Base-by-base conservation (phyloP, 2,797 vertebrate species). In the Falco concolor region DNA sequence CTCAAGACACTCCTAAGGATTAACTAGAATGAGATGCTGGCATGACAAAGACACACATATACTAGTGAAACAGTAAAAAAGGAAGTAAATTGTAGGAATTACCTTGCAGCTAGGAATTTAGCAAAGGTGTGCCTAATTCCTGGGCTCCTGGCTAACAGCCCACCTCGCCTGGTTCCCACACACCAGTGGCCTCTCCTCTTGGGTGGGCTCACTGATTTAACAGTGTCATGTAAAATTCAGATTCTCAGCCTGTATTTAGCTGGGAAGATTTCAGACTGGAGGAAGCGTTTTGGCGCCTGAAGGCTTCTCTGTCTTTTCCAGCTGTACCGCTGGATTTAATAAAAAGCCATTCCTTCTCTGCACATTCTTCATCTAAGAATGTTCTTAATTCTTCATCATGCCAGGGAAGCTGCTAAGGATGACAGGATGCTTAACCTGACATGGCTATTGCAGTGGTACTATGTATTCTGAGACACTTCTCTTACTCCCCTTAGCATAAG, bases 161-260 rank as follows among this genome's bases (percentile, higher is more conserved):
- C 1, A 1, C 40, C 47, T 42, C 40, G 15, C 40, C 57, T 2
- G 3, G 52, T 57, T 94, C 73, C 59, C 87, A 32, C 65, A 17
- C 73, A 24, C 64, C 1, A 14, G 38, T 32, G 90, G 74, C 83
- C 54, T 91, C 70, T 89, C 22, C 74, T 89, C 92, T 24, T 95
- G 92, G 94, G 94, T 95, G 95, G 93, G 83, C 95, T 94, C 47
- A 42, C 70, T 47, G 47, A 49, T 86, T 91, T 93, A 87, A 76
- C 95, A 84, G 80, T 9, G 4, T n/a, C 2, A 0, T 79, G 85
- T 73, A 84, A 94, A 76, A 94, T 92, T 84, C 63, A 61, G 80
- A 91, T 70, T 93, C 86, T 77, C 83, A 91, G 59, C 56, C 88
- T 49, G 5, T 50, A 8, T 72, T 75, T 64, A 54, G 24, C 17